Evolutionary conservation across 2,888 invertebrate species (phyloP).

Genomic region (Lapara coniferarum): DNA sequence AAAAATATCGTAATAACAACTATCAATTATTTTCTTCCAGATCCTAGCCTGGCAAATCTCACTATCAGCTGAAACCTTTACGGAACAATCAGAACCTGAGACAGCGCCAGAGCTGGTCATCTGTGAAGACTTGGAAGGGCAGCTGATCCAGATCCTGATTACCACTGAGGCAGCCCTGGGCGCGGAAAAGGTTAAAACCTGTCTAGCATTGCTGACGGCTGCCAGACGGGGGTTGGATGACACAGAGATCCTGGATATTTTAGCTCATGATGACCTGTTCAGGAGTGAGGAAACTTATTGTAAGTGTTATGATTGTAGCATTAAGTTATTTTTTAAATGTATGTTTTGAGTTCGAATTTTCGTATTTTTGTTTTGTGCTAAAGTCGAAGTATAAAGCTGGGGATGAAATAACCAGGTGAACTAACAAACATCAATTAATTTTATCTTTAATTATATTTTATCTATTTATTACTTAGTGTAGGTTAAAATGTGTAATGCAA

Average conservation of each 20-base stretch:
- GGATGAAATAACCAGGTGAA: too few relatives aligned
- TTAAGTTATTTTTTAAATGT: too few relatives aligned
- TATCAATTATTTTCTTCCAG: slow-evolving; percentile 46
- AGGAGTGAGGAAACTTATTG: slow-evolving; percentile 86
- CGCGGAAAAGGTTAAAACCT: slow-evolving; percentile 85
- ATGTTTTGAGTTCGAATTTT: too few relatives aligned
- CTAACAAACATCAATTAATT: neutral
- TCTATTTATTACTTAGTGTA: too few relatives aligned
- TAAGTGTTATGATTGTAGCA: slow-evolving; percentile 55
- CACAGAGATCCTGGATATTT: slow-evolving; percentile 89
- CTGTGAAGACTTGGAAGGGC: slow-evolving; percentile 80
- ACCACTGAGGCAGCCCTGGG: slow-evolving; percentile 87
- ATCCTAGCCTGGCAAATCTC: slow-evolving; percentile 81
- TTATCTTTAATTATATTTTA: too few relatives aligned
- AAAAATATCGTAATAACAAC: too few relatives aligned
- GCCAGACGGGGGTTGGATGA: slow-evolving; percentile 91
- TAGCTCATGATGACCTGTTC: slow-evolving; percentile 86
- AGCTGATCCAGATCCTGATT: slow-evolving; percentile 86
- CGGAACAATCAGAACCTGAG: slow-evolving; percentile 71
- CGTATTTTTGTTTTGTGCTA: too few relatives aligned
- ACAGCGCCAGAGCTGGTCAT: slow-evolving; percentile 68
- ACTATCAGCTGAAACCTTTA: slow-evolving; percentile 76
- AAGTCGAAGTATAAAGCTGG: too few relatives aligned
- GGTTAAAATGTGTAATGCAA: too few relatives aligned
- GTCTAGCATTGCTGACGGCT: slow-evolving; percentile 89